Percentiles rank a stretch among this genome's conserved stretches.
Evolutionary conservation across 2,113 vertebrate genomes (phyloP).

Genomic region (Pseudopipra pipra): DNA sequence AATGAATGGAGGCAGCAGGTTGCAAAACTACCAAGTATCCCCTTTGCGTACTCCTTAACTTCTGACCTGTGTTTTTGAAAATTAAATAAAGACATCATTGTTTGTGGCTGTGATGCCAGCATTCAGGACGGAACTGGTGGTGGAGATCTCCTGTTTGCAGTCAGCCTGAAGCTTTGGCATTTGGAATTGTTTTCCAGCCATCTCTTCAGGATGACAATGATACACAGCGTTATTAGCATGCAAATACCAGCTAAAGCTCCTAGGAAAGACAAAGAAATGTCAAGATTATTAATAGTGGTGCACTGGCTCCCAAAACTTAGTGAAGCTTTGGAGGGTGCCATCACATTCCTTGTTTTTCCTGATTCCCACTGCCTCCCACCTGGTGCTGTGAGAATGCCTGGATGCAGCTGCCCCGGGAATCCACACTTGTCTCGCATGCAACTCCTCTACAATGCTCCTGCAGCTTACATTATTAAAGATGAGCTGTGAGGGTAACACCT

Average conservation of each 20-base stretch:
- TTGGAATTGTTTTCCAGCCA: neutral
- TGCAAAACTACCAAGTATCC: neutral
- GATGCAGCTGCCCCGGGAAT: neutral
- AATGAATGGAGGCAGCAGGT: neutral
- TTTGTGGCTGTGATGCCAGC: neutral
- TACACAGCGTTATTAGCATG: neutral
- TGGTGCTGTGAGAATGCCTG: neutral
- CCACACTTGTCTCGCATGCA: neutral
- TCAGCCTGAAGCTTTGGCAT: neutral
- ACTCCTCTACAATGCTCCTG: neutral
- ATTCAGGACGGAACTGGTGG: neutral
- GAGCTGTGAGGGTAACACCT: neutral
- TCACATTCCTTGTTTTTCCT: neutral
- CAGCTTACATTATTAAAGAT: neutral
- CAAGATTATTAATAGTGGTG: neutral
- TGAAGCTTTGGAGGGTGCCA: neutral
- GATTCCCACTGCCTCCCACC: neutral
- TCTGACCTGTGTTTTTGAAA: neutral
- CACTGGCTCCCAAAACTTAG: neutral
- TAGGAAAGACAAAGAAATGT: neutral
- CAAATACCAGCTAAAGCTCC: neutral
- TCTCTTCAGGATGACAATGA: rapidly evolving
- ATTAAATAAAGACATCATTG: neutral
- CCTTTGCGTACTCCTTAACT: neutral
- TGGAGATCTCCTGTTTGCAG: neutral